Base-by-base conservation (phyloP, 2,888 invertebrate species). In the Euphydryas editha region DNA sequence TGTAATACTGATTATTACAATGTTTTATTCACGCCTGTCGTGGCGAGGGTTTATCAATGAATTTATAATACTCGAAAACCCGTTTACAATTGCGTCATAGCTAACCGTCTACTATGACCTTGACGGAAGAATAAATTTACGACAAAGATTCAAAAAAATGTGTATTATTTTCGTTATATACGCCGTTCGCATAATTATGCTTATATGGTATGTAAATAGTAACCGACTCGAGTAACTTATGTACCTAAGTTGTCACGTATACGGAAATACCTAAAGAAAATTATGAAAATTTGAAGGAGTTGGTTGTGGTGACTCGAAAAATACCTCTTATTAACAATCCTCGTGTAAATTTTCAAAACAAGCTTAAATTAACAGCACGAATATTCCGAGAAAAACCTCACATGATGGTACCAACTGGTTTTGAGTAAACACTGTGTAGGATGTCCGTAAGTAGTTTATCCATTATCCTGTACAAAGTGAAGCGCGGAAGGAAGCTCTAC, bases 401-500 rank as follows among this genome's bases (percentile, higher is more conserved):
- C 69, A 67, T 65, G 67, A 58, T 60, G 68, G 64, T 44, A 57
- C 67, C 73, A 75, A 75, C 73, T 75, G 73, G 74, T 75, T 76
- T 74, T 61, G 71, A 74, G 73, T 72, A 73, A 76, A 75, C 76
- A 72, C 86, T 83, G 74, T 78, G 76, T 80, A 80, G 78, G 76
- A 75, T 82, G 82, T 86, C 85, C 82, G 80, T 86, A 83, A 90
- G 87, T 87, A 84, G 83, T 82, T 86, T 84, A 88, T 85, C 85
- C 85, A 82, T 81, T 86, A 83, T 84, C 80, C 82, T 78, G 78
- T 75, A 75, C 72, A 73, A 72, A 77, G 76, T 75, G 74, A 78
- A 80, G 78, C 61, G 75, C 84, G 90, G 87, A 90, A 89, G 91
- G 90, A 91, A 91, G 90, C 88, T 84, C 84, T 87, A 88, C 82